Evolutionary conservation across 30 jellyfish, hydroid and myxozoan species (phyloP), one percentile per base, ranked within the genome.

Genomic region (Hydractinia symbiolongicarpus): DNA sequence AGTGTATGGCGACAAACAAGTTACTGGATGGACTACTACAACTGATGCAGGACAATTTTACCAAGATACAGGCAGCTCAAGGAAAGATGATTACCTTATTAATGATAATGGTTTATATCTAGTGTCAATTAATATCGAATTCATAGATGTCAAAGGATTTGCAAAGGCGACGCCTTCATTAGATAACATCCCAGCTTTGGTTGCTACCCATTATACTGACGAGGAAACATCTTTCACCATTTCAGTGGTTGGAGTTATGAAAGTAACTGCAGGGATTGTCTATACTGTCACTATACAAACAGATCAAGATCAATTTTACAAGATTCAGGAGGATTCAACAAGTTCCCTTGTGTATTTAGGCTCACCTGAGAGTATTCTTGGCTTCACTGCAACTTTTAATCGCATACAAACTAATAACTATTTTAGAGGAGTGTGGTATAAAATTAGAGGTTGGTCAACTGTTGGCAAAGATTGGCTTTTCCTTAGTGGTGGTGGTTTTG

Each of bases 401-500:
- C 49, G 50, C 53, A 73, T 84, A 44, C 67, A 52, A 16, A 67
- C 86, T n/a, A 5, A 79, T 54, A 9, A 50, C 11, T 76, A 81
- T 57, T 53, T 19, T 5, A 53, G 86, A 4, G 58, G 58, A 51
- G 58, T 16, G 54, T 79, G 83, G 76, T 21, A 30, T 74, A 53
- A 71, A 66, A 60, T 93, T 67, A 7, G 67, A 7, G 88, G 94
- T 57, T 93, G 98, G 98, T 68, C 94, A 5, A 76, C 87, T 9
- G n/a, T 53, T 19, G 96, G 95, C 10, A 93, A 84, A 77, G 86
- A 60, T 13, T 93, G 96, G 96, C 88, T 93, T 7, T 93, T 83
- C 62, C 94, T 79, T 60, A 57, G 86, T 40, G 92, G 92, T 20
- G 6, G 70, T 9, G 95, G 96, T 11, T 84, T 93, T 73, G 75